Base-by-base conservation (phyloP, 2,113 vertebrate genomes). In the Oceanites oceanicus region DNA sequence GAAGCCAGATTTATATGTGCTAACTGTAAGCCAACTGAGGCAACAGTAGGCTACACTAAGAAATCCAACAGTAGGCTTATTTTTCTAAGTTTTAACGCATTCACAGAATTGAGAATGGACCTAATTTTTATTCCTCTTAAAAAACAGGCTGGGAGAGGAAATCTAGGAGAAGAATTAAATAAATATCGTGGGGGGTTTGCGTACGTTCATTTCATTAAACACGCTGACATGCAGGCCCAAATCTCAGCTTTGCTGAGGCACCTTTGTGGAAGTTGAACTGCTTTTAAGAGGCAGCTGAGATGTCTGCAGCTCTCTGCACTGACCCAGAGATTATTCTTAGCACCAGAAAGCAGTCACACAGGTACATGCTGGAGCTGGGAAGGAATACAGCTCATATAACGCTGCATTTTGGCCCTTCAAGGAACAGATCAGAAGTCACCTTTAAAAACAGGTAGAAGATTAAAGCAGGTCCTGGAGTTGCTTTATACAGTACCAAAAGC, bases 171-270 rank as follows among this genome's bases (percentile, higher is more conserved):
- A 70, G 6, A 88, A 52, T 56, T 65, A 70, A 55, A 38, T 42
- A 63, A n/a, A 30, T 19, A 59, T 4, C 3, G 3, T 13, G 4
- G 8, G 7, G 13, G 4, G 4, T 26, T 59, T 42, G 19, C 2
- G 2, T 50, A 32, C 20, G 12, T 49, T 49, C 2, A 5, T 30
- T 44, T 61, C 63, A 50, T 5, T 77, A 26, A 87, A 52, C 22
- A 74, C 0, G 3, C 21, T 38, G 67, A 83, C 7, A 3, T 1
- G 30, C 61, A 87, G 52, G 34, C 40, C 52, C 53, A 79, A 53
- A 72, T 42, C 40, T 58, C 84, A 76, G 82, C 78, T 90, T 79
- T 71, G 49, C 80, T 90, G 81, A 90, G 49, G 58, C 20, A 76
- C 29, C 42, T 88, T 40, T 58, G 44, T 61, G 73, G 45, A 82